Conservation (phyloP, 2,797 vertebrate species). For the Rhinichthys osculus region DNA sequence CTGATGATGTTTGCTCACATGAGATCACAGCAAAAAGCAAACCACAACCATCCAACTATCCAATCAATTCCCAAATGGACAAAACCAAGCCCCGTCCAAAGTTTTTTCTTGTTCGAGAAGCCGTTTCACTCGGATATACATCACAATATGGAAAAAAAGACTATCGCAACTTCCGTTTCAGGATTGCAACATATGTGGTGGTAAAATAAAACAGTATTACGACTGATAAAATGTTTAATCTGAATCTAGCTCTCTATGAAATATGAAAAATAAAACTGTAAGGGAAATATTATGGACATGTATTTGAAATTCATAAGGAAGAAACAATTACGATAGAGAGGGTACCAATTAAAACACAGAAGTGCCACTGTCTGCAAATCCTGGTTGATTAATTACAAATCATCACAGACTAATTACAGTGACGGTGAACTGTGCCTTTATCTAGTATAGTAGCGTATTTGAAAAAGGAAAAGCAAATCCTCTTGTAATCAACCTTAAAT, state of each 20-base stretch:
- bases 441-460: neutral
- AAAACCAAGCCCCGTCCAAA: neutral
- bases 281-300: neutral
- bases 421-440: neutral
- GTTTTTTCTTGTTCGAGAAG: neutral
- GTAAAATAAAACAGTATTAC: neutral
- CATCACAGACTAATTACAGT: neutral
- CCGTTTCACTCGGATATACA: neutral
- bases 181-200: neutral
- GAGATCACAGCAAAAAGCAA: too few relatives aligned
- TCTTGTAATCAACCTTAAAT: slow-evolving; percentile 1
- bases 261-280: neutral
- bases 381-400: neutral
- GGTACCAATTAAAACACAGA: neutral
- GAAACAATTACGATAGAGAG: neutral
- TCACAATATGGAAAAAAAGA: neutral
- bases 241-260: neutral
- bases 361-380: neutral
- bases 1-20: too few relatives aligned
- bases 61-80: neutral
- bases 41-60: neutral
- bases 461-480: neutral
- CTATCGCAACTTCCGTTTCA: neutral
- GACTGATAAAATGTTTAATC: neutral
- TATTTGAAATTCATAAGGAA: neutral